Conservation (phyloP, 1,140 invertebrate genomes). For the Acyrthosiphon pisum region DNA sequence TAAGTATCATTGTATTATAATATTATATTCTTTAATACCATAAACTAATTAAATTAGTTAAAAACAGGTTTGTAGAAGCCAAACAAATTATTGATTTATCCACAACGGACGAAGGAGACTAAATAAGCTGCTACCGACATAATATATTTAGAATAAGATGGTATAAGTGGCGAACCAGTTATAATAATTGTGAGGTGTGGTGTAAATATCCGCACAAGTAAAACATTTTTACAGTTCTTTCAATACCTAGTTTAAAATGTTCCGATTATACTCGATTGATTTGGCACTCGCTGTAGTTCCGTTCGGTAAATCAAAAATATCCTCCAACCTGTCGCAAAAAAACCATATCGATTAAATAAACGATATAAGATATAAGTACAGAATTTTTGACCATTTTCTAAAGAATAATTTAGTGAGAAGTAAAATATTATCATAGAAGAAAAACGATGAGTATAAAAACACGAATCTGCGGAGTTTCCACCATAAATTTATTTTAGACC, state of each 20-base stretch:
- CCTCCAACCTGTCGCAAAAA: not conserved
- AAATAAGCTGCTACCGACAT: not conserved
- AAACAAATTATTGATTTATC: not conserved
- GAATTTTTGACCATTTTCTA: not conserved
- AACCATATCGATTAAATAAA: not conserved
- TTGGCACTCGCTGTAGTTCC: not conserved
- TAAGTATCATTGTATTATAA: not conserved
- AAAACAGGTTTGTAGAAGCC: not conserved
- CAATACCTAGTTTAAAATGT: not conserved
- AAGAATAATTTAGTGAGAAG: not conserved
- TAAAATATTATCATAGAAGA: not conserved
- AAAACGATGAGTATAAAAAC: not conserved
- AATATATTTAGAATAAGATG: not conserved
- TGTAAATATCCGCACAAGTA: not conserved
- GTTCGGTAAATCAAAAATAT: not conserved
- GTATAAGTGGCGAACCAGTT: not conserved
- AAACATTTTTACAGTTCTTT: not conserved
- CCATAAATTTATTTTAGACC: not conserved
- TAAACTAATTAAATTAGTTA: not conserved
- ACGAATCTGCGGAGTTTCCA: not conserved
- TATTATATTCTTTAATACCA: not conserved
- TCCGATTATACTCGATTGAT: not conserved
- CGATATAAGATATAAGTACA: not conserved
- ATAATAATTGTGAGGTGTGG: not conserved
- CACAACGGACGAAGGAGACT: too few relatives aligned